Conservation (phyloP, 2,113 vertebrate species). For the Xenopus laevis region DNA sequence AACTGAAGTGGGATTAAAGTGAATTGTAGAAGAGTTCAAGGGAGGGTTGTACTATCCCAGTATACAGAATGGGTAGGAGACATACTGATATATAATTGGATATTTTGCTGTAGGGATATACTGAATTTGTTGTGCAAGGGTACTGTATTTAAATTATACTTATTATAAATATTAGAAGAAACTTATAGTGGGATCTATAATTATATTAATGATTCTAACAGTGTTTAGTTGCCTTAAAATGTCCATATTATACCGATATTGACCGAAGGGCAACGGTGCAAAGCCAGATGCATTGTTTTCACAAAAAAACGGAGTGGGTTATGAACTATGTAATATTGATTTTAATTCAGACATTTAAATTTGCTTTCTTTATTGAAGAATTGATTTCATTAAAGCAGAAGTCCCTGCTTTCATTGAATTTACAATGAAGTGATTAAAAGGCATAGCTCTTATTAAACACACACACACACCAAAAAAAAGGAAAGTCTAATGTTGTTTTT, state of each 20-base stretch:
- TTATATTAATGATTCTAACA: background rate
- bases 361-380: slow-evolving; percentile 53
- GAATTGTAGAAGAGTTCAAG: no score
- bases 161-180: no score
- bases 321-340: slow-evolving; percentile 42
- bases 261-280: background rate
- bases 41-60: no score
- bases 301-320: slow-evolving; percentile 10
- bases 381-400: slow-evolving; percentile 56
- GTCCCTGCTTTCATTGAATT: slow-evolving; percentile 57
- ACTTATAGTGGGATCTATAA: background rate
- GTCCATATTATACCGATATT: slow-evolving; percentile 5
- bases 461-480: background rate
- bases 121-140: no score
- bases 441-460: slow-evolving; percentile 41
- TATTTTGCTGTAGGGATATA: no score
- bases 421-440: slow-evolving; percentile 55
- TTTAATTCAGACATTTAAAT: slow-evolving; percentile 48
- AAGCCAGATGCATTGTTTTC: slow-evolving; percentile 22
- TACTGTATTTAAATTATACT: no score
- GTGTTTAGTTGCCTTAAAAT: slow-evolving; percentile 14
- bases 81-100: no score
- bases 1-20: no score
- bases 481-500: background rate
- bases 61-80: no score